Evolutionary conservation across 2,888 invertebrate species (phyloP), one percentile per base, ranked within the genome.

Genomic region (Eupithecia dodoneata): DNA sequence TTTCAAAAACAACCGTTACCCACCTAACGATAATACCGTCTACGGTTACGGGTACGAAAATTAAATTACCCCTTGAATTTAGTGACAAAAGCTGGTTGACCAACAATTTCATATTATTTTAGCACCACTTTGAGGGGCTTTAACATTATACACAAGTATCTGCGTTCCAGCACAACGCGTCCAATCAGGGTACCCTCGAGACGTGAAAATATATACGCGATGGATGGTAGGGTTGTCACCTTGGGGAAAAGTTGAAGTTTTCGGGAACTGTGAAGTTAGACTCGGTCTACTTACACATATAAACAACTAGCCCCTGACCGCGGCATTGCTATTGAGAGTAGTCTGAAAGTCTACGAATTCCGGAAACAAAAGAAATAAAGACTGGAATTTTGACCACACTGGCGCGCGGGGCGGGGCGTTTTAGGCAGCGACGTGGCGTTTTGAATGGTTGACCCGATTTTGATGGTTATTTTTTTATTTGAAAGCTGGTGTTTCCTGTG

Each of bases 101-200:
- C 63, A 63, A 63, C 59, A 42, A 72, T 66, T 63, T 63, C 18
- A 9, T 30, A 63, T 42, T 42, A 42, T 66, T 66, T 42, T 15
- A 42, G 42, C 66, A 42, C 42, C 66, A 66, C 42, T 75, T 71
- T 59, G 71, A 41, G 13, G 44, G 72, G 15, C 74, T 66, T 76
- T 76, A 77, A 77, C 63, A 76, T 75, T 72, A 72, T 79, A 63
- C 71, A 66, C 30, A 49, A 74, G 42, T 81, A 81, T 80, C 81
- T 75, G 72, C 30, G 80, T 87, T 84, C 85, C 88, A 86, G 83
- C 81, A 83, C 84, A 85, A 82, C 85, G 89, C 89, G 89, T 90
- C 89, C 92, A 91, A 92, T 92, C 91, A 90, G 83, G 82, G 83
- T 81, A 86, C 90, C 88, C 89, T 73, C 74, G 89, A 87, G 89